Evolutionary conservation across 2,888 invertebrate species (phyloP).

Genomic region (Acanthococcus lagerstroemiae): DNA sequence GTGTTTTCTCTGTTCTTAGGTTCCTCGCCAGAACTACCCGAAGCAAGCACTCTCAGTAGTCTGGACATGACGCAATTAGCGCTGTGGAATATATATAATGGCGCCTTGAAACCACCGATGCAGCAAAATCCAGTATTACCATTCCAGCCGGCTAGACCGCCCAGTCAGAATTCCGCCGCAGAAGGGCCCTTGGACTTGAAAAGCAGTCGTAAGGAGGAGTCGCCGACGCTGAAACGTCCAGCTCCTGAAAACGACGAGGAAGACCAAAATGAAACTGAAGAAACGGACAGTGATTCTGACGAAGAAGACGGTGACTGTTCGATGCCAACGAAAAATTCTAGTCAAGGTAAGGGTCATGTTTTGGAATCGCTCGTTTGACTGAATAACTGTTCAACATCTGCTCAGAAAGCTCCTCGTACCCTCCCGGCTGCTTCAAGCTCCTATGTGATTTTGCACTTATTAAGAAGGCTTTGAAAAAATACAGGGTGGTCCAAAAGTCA

Average conservation of each 20-base stretch:
- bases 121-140: conserved; percentile 16
- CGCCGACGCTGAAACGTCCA: conserved; percentile 1
- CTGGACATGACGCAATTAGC: conserved; percentile 22
- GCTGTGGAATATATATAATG: conserved; percentile 27
- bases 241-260: conserved; percentile 3
- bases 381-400: too few species aligned
- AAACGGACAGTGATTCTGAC: conserved; percentile 24
- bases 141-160: conserved; percentile 20
- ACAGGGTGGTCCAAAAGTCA: too few species aligned
- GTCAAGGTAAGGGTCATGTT: conserved; percentile 23
- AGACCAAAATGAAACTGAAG: conserved; percentile 20
- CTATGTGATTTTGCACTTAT: too few species aligned
- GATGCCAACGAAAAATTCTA: conserved; percentile 25
- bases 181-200: conserved; percentile 28
- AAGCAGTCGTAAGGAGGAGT: conserved; percentile 3
- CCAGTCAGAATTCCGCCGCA: conserved; percentile 10
- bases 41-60: conserved; percentile 8
- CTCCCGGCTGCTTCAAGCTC: too few species aligned
- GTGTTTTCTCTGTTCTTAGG: conserved; percentile 5
- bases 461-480: too few species aligned
- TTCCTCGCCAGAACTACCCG: conserved; percentile 25
- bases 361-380: too few species aligned
- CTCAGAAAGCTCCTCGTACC: too few species aligned
- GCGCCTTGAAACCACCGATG: conserved; percentile 12
- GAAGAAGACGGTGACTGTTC: conserved; percentile 5